phyloP scores from a whole-genome alignment of 1,140 invertebrate species.

The Bombus consobrinus region DNA sequence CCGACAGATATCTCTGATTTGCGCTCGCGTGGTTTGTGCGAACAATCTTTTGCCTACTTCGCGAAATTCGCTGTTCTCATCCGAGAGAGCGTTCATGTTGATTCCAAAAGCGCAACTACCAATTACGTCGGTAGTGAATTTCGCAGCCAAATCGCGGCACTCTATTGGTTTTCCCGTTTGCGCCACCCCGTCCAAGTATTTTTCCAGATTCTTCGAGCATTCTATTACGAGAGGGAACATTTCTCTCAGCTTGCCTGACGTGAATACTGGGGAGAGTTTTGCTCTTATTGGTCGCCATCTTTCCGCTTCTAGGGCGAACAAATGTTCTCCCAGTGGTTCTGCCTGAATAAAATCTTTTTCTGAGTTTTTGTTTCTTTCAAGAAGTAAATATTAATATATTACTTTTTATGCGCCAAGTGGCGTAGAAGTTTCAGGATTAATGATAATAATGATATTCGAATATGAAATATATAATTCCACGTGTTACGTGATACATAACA shows the following conservation, averaged over 20 bases:
- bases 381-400: neutral
- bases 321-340: constrained; percentile 71
- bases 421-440: too few relatives aligned
- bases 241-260: constrained; percentile 61
- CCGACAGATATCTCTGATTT: constrained; percentile 68
- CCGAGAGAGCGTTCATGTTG: constrained; percentile 80
- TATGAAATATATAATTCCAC: too few relatives aligned
- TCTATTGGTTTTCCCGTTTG: constrained; percentile 73
- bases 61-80: constrained; percentile 81
- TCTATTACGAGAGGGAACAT: constrained; percentile 74
- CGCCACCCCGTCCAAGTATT: constrained; percentile 72
- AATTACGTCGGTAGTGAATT: constrained; percentile 83
- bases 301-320: constrained; percentile 74
- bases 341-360: neutral
- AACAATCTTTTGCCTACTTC: constrained; percentile 73
- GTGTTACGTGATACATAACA: too few relatives aligned
- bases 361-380: neutral
- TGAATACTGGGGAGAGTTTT: constrained; percentile 77
- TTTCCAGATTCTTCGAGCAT: constrained; percentile 73
- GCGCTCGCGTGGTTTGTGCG: constrained; percentile 78
- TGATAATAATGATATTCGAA: too few relatives aligned
- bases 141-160: constrained; percentile 79
- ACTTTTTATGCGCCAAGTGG: too few relatives aligned
- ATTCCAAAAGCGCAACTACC: constrained; percentile 73
- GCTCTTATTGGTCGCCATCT: constrained; percentile 82